These are phyloP conservation scores for Carposina sasakii DNA, from an alignment of 1,140 invertebrate genomes.

Conservation along the genomic window DNA sequence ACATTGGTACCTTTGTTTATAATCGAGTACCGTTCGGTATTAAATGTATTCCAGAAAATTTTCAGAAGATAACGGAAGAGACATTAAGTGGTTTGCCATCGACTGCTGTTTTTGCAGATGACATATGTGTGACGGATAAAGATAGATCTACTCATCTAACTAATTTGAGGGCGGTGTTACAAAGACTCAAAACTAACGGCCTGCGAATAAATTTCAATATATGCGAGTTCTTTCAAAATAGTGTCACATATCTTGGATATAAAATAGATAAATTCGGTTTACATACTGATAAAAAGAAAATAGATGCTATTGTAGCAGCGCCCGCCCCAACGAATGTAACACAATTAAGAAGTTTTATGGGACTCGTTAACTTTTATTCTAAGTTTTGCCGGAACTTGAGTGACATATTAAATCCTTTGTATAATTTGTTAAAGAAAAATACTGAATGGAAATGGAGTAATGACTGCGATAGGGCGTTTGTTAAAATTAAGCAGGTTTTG, in stretches of 20 bases:
- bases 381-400: constrained; percentile 47
- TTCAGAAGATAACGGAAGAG: constrained; percentile 36
- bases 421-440: constrained; percentile 33
- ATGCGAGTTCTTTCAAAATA: constrained; percentile 33
- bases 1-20: constrained; percentile 35
- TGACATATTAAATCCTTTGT: constrained; percentile 30
- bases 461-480: constrained; percentile 23
- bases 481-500: constrained; percentile 19
- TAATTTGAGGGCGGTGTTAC: constrained; percentile 16
- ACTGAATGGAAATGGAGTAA: constrained; percentile 21
- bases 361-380: constrained; percentile 37
- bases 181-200: constrained; percentile 8
- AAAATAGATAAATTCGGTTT: constrained; percentile 31
- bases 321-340: constrained; percentile 25
- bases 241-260: constrained; percentile 36
- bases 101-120: constrained; percentile 24
- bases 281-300: constrained; percentile 20
- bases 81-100: constrained; percentile 18
- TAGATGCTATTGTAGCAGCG: too few relatives aligned
- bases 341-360: constrained; percentile 33
- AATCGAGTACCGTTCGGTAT: constrained; percentile 32
- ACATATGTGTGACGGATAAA: constrained; percentile 26
- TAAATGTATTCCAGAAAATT: constrained; percentile 30
- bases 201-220: constrained; percentile 33
- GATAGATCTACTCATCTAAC: constrained; percentile 14